phyloP scores from a whole-genome alignment of 2,113 vertebrate species.

The Barbus barbus region DNA sequence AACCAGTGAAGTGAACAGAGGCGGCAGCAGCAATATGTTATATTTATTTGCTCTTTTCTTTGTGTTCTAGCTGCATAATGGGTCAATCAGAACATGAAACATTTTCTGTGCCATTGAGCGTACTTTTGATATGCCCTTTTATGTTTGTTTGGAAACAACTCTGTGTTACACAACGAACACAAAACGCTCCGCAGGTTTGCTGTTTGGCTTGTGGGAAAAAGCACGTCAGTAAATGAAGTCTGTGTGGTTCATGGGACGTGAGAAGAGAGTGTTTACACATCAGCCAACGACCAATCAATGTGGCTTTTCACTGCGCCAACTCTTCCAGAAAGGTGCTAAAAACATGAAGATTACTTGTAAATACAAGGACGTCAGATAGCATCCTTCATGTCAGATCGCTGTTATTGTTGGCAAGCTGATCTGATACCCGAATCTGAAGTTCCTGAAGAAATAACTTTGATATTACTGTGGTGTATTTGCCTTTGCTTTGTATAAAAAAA shows the following conservation, averaged over 20 bases:
- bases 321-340: conserved; percentile 44
- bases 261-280: conserved; percentile 21
- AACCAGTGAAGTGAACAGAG: conserved; percentile 16
- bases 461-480: not conserved
- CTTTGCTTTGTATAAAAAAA: conserved; percentile 10
- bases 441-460: conserved; percentile 24
- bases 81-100: not conserved
- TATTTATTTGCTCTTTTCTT: conserved; percentile 24
- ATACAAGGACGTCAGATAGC: conserved; percentile 2
- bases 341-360: not conserved
- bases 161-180: conserved; percentile 13
- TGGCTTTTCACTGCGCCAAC: conserved; percentile 25
- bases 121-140: not conserved
- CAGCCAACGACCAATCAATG: conserved; percentile 19
- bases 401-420: conserved; percentile 42
- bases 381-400: conserved; percentile 11
- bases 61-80: not conserved
- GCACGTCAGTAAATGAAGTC: not conserved
- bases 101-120: conserved; percentile 4
- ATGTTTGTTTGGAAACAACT: conserved; percentile 7
- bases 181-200: not conserved
- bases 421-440: not conserved
- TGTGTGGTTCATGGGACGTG: conserved; percentile 14
- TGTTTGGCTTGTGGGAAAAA: not conserved
- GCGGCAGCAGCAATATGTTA: not conserved